Evolutionary conservation across 2,888 invertebrate species (phyloP), one percentile per base, ranked within the genome.

Genomic region (Sesamia inferens): DNA sequence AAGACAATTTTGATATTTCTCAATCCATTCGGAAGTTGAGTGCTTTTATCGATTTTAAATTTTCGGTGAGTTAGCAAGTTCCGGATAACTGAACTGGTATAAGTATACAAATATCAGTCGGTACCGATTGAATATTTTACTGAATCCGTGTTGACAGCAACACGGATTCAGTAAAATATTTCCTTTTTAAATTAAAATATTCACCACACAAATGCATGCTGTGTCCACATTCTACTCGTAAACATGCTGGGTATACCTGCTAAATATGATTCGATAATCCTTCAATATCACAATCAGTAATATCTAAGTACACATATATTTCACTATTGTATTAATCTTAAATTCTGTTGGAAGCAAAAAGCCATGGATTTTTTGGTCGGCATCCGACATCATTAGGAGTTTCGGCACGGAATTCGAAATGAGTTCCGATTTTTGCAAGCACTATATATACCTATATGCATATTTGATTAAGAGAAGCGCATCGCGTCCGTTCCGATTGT

Each of bases 341-440:
- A 57, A 48, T 42, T 63, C 44, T 39, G 22, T 42, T 59, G 19
- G 64, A 64, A 54, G 44, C 59, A 39, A 66, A 59, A 69, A 44
- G 11, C n/a, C 59, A 63, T 69, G 11, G 31, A 59, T 64, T 64
- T 76, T 69, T 72, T 55, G 7, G 48, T 61, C 39, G n/a, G 51
- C 48, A 24, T 64, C 42, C 16, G 48, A 67, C 61, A 54, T 14
- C 67, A 74, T 70, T 64, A 74, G 67, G 57, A 73, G 78, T 74
- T 74, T 67, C 54, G 22, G 31, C 0, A 22, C 31, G 11, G 67
- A 80, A 80, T 82, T 61, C 57, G 11, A 14, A 19, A 77, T 76
- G 67, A 79, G 22, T 22, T 78, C 69, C 69, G 59, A 39, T 44
- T 72, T 59, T 80, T n/a, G 55, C 14, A 64, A 69, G 59, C 55